Conservation (phyloP, 1,140 invertebrate species). For the Dufourea novaeangliae region DNA sequence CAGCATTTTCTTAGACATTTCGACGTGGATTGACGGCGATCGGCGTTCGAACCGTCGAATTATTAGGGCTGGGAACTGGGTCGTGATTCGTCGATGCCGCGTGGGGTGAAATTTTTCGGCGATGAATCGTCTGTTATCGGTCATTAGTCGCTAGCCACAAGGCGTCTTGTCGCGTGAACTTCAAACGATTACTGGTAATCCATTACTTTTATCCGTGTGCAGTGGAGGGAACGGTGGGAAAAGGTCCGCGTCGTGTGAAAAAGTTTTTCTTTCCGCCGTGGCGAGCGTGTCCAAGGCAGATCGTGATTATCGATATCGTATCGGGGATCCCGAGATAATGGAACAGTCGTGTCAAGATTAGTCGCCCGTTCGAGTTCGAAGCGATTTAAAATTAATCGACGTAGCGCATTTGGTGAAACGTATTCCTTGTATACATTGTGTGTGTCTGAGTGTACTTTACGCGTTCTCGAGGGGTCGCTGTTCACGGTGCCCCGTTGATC, state of each 20-base stretch:
- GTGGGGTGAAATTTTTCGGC: background rate
- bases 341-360: constrained; percentile 52
- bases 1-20: constrained; percentile 30
- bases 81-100: background rate
- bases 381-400: constrained; percentile 22
- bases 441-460: background rate
- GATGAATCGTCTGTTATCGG: constrained; percentile 45
- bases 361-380: constrained; percentile 17
- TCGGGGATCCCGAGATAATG: constrained; percentile 52
- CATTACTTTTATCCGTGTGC: constrained; percentile 7
- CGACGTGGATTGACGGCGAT: background rate
- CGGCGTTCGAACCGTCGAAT: background rate
- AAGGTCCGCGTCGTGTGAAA: background rate
- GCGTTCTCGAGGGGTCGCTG: background rate
- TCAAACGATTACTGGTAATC: constrained; percentile 32
- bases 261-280: background rate
- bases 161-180: constrained; percentile 10
- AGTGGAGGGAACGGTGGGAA: background rate
- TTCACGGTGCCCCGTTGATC: background rate
- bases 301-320: constrained; percentile 49
- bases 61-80: background rate
- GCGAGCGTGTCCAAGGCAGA: background rate
- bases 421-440: constrained; percentile 27
- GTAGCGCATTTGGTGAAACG: constrained; percentile 12
- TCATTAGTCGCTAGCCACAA: background rate